phyloP scores from a whole-genome alignment of 2,888 invertebrate species.

The Aelia acuminata region DNA sequence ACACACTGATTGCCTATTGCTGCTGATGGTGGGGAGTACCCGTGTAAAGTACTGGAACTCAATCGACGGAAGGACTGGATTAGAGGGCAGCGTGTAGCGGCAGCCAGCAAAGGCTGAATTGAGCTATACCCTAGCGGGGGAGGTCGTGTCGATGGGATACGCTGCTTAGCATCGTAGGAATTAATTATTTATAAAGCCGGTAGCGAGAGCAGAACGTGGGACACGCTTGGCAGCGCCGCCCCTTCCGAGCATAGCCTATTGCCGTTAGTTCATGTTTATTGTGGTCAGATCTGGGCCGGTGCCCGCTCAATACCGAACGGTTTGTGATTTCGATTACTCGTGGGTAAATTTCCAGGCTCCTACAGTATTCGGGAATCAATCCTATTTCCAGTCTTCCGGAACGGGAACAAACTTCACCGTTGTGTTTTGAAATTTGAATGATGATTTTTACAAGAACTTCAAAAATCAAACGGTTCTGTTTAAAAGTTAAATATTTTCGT shows the following conservation, averaged over 20 bases:
- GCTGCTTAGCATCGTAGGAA: conserved; percentile 52
- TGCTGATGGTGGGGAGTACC: background rate
- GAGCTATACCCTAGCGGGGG: conserved; percentile 15
- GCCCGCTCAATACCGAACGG: background rate
- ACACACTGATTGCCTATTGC: background rate
- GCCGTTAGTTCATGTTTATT: conserved; percentile 40
- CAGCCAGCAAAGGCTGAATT: conserved; percentile 23
- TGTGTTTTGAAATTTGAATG: background rate
- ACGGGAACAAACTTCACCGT: background rate
- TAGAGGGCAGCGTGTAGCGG: conserved; percentile 25
- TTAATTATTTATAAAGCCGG: conserved; percentile 57
- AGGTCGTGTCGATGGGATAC: conserved; percentile 41
- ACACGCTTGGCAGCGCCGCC: conserved; percentile 26
- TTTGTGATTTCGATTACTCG: conserved; percentile 3
- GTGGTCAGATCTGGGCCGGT: conserved; percentile 26
- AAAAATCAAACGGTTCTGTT: too few species aligned
- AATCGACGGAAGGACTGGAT: background rate
- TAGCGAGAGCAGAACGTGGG: conserved; percentile 40
- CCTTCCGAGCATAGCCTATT: background rate
- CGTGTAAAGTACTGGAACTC: conserved; percentile 6
- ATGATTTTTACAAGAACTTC: too few species aligned
- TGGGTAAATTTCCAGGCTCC: background rate
- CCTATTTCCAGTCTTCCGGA: background rate
- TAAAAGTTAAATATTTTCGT: too few species aligned
- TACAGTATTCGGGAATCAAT: background rate